Conservation (phyloP, 2,888 invertebrate species). For the Tachina lurida region DNA sequence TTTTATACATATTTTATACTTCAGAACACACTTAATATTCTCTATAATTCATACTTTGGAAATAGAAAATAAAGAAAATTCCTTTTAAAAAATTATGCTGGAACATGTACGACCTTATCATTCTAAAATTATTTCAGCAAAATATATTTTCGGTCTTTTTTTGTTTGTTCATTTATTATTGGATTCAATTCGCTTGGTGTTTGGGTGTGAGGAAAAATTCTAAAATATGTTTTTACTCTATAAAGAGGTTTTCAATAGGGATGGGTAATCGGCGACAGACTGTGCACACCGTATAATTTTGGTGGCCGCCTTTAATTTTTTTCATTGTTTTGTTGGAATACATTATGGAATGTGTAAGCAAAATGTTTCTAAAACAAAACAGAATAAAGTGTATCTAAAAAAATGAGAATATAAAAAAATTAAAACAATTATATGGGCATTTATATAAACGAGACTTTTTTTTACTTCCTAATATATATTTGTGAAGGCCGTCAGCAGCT, state of each 20-base stretch:
- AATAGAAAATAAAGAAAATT: not conserved
- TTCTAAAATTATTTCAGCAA: slow-evolving; percentile 62
- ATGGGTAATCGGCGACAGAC: not conserved
- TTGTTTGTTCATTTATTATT: slow-evolving; percentile 3
- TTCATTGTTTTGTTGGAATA: too few species aligned
- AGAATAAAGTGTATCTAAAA: slow-evolving; percentile 39
- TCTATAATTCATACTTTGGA: slow-evolving; percentile 10
- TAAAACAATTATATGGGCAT: too few species aligned
- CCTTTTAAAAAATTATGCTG: slow-evolving; percentile 61
- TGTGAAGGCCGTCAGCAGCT: too few species aligned
- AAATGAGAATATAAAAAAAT: slow-evolving; percentile 5
- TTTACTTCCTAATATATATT: too few species aligned
- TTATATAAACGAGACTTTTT: too few species aligned
- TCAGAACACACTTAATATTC: slow-evolving; percentile 28
- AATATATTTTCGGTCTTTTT: slow-evolving; percentile 30
- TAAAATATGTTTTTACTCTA: not conserved
- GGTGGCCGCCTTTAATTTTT: too few species aligned
- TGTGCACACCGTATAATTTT: not conserved
- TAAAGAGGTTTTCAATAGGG: too few species aligned
- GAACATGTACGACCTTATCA: slow-evolving; percentile 63
- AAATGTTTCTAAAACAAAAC: slow-evolving; percentile 44
- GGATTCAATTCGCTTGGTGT: not conserved
- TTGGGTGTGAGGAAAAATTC: slow-evolving; percentile 20
- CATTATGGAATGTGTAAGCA: too few species aligned
- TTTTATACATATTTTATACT: slow-evolving; percentile 56